A percentile compares a stretch with the other conserved stretches of the same genome.
Conservation (phyloP, 2,113 vertebrate species). For the Butorides virescens region DNA sequence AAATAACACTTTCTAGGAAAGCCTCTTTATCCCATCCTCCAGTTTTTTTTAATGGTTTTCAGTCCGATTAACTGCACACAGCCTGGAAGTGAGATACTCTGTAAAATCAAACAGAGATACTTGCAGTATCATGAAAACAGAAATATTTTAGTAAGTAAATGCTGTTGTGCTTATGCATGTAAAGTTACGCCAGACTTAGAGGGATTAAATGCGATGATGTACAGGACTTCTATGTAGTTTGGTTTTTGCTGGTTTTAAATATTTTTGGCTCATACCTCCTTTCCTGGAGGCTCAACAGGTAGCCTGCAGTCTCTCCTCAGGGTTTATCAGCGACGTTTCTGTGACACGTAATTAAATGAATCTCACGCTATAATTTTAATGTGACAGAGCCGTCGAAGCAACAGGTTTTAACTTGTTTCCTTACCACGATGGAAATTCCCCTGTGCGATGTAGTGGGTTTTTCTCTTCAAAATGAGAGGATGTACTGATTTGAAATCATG, state of each 20-base stretch:
- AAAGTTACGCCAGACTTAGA: not conserved
- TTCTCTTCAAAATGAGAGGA: not conserved
- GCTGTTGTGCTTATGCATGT: not conserved
- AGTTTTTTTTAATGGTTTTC: not conserved
- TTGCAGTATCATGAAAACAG: not conserved
- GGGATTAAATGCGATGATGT: not conserved
- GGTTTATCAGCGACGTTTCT: not conserved
- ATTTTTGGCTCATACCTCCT: not conserved
- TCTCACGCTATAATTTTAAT: fast-evolving
- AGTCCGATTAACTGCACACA: not conserved
- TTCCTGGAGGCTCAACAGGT: not conserved
- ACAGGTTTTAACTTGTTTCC: not conserved
- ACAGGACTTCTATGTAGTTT: not conserved
- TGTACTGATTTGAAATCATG: not conserved
- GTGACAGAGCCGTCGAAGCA: not conserved
- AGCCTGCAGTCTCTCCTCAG: not conserved
- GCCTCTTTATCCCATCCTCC: not conserved
- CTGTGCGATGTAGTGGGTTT: fast-evolving
- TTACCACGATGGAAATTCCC: not conserved
- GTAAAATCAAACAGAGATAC: not conserved
- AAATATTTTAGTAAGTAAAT: not conserved
- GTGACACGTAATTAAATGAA: fast-evolving
- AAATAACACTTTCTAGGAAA: not conserved
- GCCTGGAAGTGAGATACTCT: not conserved
- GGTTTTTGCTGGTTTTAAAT: not conserved